Base-by-base conservation (phyloP, 1,140 invertebrate species). In the Pachyrhynchus sulphureomaculatus region DNA sequence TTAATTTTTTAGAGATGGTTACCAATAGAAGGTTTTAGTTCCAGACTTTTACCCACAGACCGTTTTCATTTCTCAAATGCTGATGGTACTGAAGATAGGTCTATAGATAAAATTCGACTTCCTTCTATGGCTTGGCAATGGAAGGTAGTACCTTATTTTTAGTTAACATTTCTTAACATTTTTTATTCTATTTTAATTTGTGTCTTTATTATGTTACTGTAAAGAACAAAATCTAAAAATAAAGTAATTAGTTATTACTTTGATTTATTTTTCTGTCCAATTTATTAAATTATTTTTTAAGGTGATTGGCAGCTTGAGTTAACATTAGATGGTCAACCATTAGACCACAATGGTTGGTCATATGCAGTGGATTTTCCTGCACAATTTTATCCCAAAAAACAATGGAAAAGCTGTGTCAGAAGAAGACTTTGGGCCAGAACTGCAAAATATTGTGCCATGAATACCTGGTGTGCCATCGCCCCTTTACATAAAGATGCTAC, bases 71-170 rank as follows among this genome's bases (percentile, higher is more conserved):
- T 90, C 79, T 93, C 91, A 1, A 89, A 85, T 72, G 84, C 85
- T 70, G 90, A 93, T 83, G 94, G 94, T 2, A 84, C 84, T 18
- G 81, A 83, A 45, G 86, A 92, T 68, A 81, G 89, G 48, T 85
- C 86, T 21, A 87, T 91, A 58, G 87, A 92, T 67, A 86, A 86
- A 70, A 91, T 96, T 39, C 80, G 88, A 66, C 76, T 96, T 20
- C 93, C 93, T 17, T 94, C 92, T 0, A 88, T 93, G 84, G 90
- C 92, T 86, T 93, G 84, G 90, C 92, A 58, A 95, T 94, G 94
- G 87, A 70, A 95, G 93, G 93, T 92, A 96, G 79, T 0, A 21
- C 29, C 5, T 32, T 5, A 32, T 32, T 6, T 12, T 6, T 32
- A 32, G 29, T 32, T 32, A 6, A 12, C 12, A 32, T 32, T 12